phyloP scores from a whole-genome alignment of 64 coral and sea anemone genomes.

The Stylophora pistillata region DNA sequence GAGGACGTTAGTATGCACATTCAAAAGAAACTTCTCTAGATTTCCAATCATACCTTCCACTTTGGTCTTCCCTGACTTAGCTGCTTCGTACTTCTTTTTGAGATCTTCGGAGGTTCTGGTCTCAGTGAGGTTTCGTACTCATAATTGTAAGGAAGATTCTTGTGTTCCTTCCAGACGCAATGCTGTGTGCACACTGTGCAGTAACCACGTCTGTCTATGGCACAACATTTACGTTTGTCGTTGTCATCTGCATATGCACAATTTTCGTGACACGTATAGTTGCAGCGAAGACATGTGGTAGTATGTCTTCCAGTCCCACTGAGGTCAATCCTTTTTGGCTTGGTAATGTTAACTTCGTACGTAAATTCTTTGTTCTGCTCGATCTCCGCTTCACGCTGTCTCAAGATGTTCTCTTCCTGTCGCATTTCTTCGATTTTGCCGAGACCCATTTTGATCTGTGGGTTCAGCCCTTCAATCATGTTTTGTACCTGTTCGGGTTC shows the following conservation, averaged over 20 bases:
- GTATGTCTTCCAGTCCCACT: not conserved
- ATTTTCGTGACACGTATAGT: slow-evolving; percentile 33
- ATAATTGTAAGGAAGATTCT: not conserved
- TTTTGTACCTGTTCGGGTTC: slow-evolving; percentile 27
- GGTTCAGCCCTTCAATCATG: slow-evolving; percentile 14
- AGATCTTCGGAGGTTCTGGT: slow-evolving; percentile 16
- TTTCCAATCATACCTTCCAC: not conserved
- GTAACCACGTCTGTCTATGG: not conserved
- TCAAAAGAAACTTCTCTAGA: not conserved
- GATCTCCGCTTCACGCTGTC: slow-evolving; percentile 22
- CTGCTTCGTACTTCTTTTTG: not conserved
- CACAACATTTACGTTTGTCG: no score
- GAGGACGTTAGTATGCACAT: not conserved
- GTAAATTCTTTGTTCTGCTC: slow-evolving; percentile 38
- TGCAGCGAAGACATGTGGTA: slow-evolving; percentile 33
- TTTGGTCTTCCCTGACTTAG: not conserved
- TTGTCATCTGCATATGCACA: slow-evolving; percentile 5
- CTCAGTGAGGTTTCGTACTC: not conserved
- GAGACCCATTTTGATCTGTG: slow-evolving; percentile 9
- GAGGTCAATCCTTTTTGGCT: no score
- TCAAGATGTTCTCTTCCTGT: slow-evolving; percentile 14
- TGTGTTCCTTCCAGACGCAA: slow-evolving; percentile 19
- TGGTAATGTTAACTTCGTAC: not conserved
- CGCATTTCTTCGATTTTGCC: slow-evolving; percentile 24
- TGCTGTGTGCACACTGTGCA: slow-evolving; percentile 13